Base-by-base conservation (phyloP, 2,888 invertebrate species). In the Cosmia pyralina region DNA sequence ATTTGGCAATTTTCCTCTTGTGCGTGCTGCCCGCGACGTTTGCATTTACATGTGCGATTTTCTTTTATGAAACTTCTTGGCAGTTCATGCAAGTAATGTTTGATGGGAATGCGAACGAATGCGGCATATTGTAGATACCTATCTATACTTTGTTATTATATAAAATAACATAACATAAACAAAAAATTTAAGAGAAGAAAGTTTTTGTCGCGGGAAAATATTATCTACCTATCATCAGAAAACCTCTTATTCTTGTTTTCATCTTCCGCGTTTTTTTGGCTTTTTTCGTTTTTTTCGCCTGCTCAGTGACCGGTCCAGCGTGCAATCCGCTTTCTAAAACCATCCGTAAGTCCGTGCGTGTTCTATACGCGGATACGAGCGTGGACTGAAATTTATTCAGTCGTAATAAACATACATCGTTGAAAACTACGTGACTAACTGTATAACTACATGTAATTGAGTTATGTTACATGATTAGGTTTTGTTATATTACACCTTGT, bases 281-380 rank as follows among this genome's bases (percentile, higher is more conserved):
- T 85, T 81, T 88, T 93, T 94, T 93, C 90, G 82, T 72, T 85
- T 81, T 88, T 93, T 94, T 93, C 90, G 88, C 88, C 87, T 85
- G 85, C 89, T 89, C 88, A 79, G 87, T 90, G 93, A 91, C 92
- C 93, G 92, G 93, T 94, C 92, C 91, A 90, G 90, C 92, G 90
- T 88, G 93, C 93, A 88, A 88, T 90, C 92, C 93, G 95, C 96
- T 96, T 96, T 96, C 96, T 95, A 96, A 93, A 90, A 90, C 90
- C 89, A 88, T 88, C 90, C 90, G 88, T 88, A 88, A 88, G 85
- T 85, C 82, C 86, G 90, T 93, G 95, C 94, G 94, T 95, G 95
- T 90, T 91, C 86, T 86, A 85, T 87, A 93, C 91, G 89, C 96
- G 96, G 96, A 95, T 95, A 89, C 93, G 89, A 89, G 85, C 86